Base-by-base conservation (phyloP, 2,113 vertebrate species). In the Artemisiospiza belli region DNA sequence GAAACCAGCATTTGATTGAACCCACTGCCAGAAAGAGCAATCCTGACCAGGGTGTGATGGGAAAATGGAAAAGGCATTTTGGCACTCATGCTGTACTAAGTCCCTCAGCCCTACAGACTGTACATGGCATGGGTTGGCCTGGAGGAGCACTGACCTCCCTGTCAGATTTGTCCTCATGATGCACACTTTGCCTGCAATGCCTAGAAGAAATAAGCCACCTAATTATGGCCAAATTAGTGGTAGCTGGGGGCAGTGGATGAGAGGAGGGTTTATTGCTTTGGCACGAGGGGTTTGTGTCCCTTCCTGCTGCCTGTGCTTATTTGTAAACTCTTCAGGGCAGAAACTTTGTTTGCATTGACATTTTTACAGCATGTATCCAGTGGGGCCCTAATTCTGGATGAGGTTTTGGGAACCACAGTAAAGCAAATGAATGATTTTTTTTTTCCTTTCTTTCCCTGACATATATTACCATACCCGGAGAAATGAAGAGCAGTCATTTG, bases 81-180 rank as follows among this genome's bases (percentile, higher is more conserved):
- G 58, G 19, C 43, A 41, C 31, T 83, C 33, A 0, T 17, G 22
- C 25, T 24, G 16, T n/a, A 41, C 37, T 19, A 2, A 37, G 66
- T 7, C 57, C 15, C 46, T n/a, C 43, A 37, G 57, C 35, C 1
- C 51, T 37, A 0, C n/a, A 44, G 57, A 9, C 20, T 9, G 2
- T 24, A 8, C 0, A 0, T 2, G 3, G 47, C 21, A 6, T 70
- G 63, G 35, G 3, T 11, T 61, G 58, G 28, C 52, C 70, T 31
- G 57, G 18, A 55, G 82, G 52, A 46, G 11, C 58, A 3, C 0
- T 55, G 62, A 35, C n/a, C 39, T 85, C 5, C 4, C 35, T 63
- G 86, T 28, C 31, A 28, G 33, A 3, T 92, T 62, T 79, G 31
- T 82, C 52, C 66, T 81, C 49, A 9, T 43, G 22, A 49, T 58